Conservation (phyloP, 2,888 invertebrate species). For the Sceliomorpha sp. region DNA sequence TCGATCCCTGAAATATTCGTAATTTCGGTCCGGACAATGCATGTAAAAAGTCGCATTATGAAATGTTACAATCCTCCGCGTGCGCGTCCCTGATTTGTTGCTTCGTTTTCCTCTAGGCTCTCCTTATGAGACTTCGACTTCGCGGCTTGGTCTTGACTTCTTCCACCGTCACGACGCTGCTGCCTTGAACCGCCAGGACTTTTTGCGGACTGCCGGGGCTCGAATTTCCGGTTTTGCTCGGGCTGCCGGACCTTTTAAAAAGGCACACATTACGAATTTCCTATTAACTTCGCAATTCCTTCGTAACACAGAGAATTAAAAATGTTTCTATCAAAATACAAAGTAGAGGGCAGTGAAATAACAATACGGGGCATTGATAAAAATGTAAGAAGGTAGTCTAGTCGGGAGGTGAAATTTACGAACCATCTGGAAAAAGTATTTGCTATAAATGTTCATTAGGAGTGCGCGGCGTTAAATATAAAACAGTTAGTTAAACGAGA, state of each 20-base stretch:
- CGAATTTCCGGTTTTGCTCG: constrained; percentile 72
- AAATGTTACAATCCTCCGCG: constrained; percentile 86
- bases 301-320: too few relatives aligned
- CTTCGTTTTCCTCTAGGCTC: constrained; percentile 89
- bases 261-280: constrained; percentile 30
- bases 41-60: constrained; percentile 80
- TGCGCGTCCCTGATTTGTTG: constrained; percentile 88
- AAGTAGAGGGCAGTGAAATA: too few relatives aligned
- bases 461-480: too few relatives aligned
- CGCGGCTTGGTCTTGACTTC: constrained; percentile 84
- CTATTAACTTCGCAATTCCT: too few relatives aligned
- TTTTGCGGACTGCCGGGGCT: constrained; percentile 71
- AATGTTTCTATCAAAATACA: too few relatives aligned
- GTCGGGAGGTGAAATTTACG: too few relatives aligned
- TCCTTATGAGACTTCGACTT: constrained; percentile 88
- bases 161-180: constrained; percentile 75
- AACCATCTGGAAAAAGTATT: too few relatives aligned
- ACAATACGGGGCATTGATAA: too few relatives aligned
- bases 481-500: too few relatives aligned
- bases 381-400: too few relatives aligned
- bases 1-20: constrained; percentile 28
- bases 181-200: constrained; percentile 71
- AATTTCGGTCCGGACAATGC: constrained; percentile 12
- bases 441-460: too few relatives aligned
- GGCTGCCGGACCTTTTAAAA: constrained; percentile 70